These are phyloP conservation scores for Alaudala cheleensis DNA, from an alignment of 2,113 vertebrate species.

Conservation along the genomic window DNA sequence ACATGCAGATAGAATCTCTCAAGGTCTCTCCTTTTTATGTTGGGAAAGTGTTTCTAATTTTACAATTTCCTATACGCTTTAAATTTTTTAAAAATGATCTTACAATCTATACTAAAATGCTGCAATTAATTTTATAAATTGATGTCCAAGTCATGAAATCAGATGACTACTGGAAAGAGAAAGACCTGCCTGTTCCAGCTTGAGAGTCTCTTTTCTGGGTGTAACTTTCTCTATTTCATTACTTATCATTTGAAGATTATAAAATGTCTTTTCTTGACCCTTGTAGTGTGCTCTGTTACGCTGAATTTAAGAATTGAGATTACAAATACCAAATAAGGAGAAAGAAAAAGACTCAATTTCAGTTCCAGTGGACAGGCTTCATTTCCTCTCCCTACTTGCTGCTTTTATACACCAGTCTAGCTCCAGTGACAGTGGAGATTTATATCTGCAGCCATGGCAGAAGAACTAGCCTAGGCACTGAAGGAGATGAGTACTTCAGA, in stretches of 20 bases:
- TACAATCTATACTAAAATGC: background rate
- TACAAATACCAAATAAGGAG: background rate
- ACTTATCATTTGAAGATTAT: constrained; percentile 6
- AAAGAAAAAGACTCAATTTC: constrained; percentile 14
- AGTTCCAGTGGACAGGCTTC: background rate
- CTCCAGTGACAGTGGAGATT: background rate
- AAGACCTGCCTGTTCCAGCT: background rate
- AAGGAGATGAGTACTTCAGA: background rate
- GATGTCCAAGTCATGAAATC: constrained; percentile 20
- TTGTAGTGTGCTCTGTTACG: constrained; percentile 5
- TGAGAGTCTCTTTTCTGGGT: background rate
- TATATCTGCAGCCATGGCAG: background rate
- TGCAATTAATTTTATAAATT: constrained; percentile 13
- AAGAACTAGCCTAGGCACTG: background rate
- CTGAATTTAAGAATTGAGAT: constrained; percentile 45
- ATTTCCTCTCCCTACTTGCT: background rate
- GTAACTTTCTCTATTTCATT: constrained; percentile 57
- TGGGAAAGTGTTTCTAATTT: background rate
- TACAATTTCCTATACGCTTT: background rate
- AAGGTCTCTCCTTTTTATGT: background rate
- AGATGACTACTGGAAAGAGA: background rate
- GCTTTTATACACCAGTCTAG: background rate
- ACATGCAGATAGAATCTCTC: background rate
- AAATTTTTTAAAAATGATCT: background rate
- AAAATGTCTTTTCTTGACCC: constrained; percentile 33